Base-by-base conservation (phyloP, 1,140 invertebrate genomes). In the Drosophila triauraria region DNA sequence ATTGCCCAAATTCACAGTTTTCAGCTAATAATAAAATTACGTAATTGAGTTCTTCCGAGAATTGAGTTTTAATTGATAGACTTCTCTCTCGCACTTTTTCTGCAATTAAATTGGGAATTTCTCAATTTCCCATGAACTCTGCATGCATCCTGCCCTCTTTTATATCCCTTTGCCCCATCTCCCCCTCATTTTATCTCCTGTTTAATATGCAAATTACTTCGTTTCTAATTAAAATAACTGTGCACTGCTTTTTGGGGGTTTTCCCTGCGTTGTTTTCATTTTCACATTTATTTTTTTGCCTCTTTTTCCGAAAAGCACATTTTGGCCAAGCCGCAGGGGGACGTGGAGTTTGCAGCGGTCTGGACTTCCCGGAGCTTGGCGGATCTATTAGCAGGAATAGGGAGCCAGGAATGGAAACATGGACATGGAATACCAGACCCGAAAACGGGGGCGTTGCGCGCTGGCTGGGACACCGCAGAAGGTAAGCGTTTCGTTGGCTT, bases 141-240 rank as follows among this genome's bases (percentile, higher is more conserved):
- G 2, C 65, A 38, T 50, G 15, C 25, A 48, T 61, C 25, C 30
- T 30, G 9, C 20, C 50, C 43, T 43, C 12, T 12, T 13, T 27
- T 59, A 44, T 32, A 23, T 60, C 50, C n/a, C 10, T 51, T 48
- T 47, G 15, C 48, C 23, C 27, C 44, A 38, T 25, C 30, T 20
- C 10, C 25, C 10, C 30, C 20, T 4, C 20, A 44, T 35, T 56
- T 40, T 48, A 54, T 54, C 25, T 40, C 17, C 54, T 60, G 63
- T 54, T 84, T 78, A 90, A 76, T 75, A 90, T 90, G 85, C 85
- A 88, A 88, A 88, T 88, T 88, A 88, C 80, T 88, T 88, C 74
- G 84, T 81, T 84, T 88, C 84, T 88, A 88, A 88, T 88, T 88
- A 90, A 90, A 88, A 88, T 90, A 90, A 81, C 74, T 81, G 69